Percentiles rank a stretch among this genome's conserved stretches.
Conservation (phyloP, 2,113 vertebrate genomes). For the Clarias macrocephalus region DNA sequence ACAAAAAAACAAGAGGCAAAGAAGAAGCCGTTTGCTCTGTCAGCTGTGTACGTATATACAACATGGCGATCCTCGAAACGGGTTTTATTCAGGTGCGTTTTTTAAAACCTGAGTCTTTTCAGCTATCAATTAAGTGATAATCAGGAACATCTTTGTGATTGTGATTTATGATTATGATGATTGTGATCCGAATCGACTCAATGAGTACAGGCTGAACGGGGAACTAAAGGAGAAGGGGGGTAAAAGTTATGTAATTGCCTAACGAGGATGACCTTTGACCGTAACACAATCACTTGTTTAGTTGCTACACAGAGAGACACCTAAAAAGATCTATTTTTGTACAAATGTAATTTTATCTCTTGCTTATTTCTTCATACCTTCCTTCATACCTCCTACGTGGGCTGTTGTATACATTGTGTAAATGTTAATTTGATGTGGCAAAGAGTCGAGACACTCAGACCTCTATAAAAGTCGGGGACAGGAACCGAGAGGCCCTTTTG, state of each 20-base stretch:
- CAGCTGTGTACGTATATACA: not conserved
- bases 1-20: not conserved
- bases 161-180: not conserved
- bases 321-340: conserved; percentile 79
- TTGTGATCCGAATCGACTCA: conserved; percentile 22
- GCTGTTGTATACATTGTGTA: conserved; percentile 69
- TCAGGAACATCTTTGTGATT: conserved; percentile 2
- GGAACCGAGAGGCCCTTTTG: conserved; percentile 50
- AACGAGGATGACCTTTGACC: conserved; percentile 63
- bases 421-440: conserved; percentile 60
- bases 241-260: conserved; percentile 37
- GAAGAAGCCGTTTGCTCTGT: not conserved
- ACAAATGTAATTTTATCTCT: conserved; percentile 78
- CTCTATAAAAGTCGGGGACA: conserved; percentile 50
- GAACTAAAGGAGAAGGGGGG: not conserved
- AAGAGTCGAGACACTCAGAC: conserved; percentile 24
- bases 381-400: conserved; percentile 60
- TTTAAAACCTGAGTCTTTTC: conserved; percentile 6
- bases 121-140: not conserved
- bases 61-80: conserved; percentile 8
- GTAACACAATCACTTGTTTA: conserved; percentile 74
- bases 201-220: conserved; percentile 6
- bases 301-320: conserved; percentile 59
- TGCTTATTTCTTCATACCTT: conserved; percentile 66
- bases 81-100: conserved; percentile 26